These are phyloP conservation scores for Harlomillsia oculata DNA, from an alignment of 1,140 invertebrate genomes.

Conservation along the genomic window DNA sequence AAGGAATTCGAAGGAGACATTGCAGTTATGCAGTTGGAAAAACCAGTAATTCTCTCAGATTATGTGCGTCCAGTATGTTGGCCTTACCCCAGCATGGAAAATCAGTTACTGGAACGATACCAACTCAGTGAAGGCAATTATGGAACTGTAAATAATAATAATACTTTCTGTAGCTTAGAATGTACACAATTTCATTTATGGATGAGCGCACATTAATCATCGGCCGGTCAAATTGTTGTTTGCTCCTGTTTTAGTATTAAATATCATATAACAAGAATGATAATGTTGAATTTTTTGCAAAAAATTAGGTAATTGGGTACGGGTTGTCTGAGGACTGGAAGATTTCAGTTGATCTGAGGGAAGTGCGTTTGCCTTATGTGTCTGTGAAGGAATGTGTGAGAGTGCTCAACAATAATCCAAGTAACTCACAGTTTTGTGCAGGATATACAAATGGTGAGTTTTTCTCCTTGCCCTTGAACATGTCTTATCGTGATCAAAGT, in stretches of 20 bases:
- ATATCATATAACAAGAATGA: background rate
- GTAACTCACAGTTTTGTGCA: slow-evolving; percentile 13
- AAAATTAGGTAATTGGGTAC: background rate
- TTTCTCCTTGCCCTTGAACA: too few species aligned
- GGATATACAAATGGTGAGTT: slow-evolving; percentile 13
- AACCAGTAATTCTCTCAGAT: too few species aligned
- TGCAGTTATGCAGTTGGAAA: slow-evolving; percentile 8
- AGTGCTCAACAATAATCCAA: background rate
- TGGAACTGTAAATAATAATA: background rate
- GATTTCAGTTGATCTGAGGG: slow-evolving; percentile 3
- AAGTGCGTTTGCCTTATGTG: slow-evolving; percentile 7
- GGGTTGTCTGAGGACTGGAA: slow-evolving; percentile 3
- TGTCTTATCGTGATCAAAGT: background rate
- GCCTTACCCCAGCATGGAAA: too few species aligned
- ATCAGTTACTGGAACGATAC: too few species aligned
- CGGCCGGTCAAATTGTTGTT: background rate
- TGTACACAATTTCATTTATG: background rate
- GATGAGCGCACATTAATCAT: background rate
- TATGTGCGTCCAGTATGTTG: too few species aligned
- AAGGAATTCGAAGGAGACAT: background rate
- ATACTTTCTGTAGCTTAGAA: background rate
- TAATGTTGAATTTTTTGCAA: background rate
- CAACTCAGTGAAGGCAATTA: too few species aligned
- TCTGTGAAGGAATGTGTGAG: background rate
- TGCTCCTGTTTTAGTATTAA: too few species aligned